Evolutionary conservation across 2,888 invertebrate species (phyloP).

Genomic region (Callinectes sapidus): DNA sequence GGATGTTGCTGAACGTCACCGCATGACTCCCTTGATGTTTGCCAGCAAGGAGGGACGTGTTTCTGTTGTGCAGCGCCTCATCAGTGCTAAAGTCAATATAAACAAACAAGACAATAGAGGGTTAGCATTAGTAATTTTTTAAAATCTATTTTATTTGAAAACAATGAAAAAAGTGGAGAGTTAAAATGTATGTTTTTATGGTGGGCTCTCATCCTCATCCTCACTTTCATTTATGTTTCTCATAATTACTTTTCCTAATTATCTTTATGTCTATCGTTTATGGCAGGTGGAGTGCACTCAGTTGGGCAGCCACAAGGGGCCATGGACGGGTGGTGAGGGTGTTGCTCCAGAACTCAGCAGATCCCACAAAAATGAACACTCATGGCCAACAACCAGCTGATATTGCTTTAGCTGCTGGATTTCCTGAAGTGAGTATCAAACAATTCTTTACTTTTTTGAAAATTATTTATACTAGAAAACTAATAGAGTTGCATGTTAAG

Average conservation of each 20-base stretch:
- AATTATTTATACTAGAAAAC: neutral
- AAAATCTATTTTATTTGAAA: neutral
- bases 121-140: constrained; percentile 73
- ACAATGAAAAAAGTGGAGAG: neutral
- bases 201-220: neutral
- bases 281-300: constrained; percentile 70
- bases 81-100: constrained; percentile 75
- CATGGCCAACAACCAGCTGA: constrained; percentile 69
- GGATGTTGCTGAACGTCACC: constrained; percentile 75
- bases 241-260: neutral
- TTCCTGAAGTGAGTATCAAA: constrained; percentile 57
- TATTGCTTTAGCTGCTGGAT: constrained; percentile 64
- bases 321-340: constrained; percentile 58
- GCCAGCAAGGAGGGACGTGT: constrained; percentile 76
- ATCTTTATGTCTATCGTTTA: neutral
- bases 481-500: too few species aligned
- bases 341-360: constrained; percentile 65
- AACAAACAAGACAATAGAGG: constrained; percentile 76
- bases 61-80: constrained; percentile 75
- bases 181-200: neutral
- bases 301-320: constrained; percentile 68
- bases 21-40: constrained; percentile 77
- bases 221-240: neutral
- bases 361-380: constrained; percentile 60
- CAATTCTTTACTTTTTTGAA: neutral